Evolutionary conservation across 2,797 vertebrate species (phyloP), one percentile per base, ranked within the genome.

Genomic region (Allobates femoralis): DNA sequence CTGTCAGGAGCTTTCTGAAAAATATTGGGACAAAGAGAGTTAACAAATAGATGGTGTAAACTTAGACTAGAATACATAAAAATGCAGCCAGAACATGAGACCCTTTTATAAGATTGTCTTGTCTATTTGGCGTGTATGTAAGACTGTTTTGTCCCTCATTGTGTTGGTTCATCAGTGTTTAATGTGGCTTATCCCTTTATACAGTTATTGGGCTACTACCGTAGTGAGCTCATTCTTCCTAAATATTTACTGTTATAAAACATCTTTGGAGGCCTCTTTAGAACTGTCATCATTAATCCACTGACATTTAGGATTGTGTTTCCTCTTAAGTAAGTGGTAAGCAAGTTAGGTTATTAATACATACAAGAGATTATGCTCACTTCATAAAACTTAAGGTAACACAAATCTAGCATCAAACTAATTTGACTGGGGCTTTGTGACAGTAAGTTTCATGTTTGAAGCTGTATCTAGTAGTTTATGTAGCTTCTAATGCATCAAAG

Each of bases 281-380:
- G 37, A 71, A 53, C 58, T 60, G 67, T 56, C 66, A 66, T 71
- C 71, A 62, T 60, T 74, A 87, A 87, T 87, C 56, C 75, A 74
- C 26, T 87, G 76, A 66, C 86, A 80, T 87, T 80, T 80, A 74
- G 81, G 41, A 23, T 79, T 64, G 56, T 50, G 67, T 87, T 84
- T 79, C 81, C 28, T 79, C 18, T 79, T 73, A 60, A 60, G 73
- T 79, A n/a, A 83, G 75, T 41, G 66, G 41, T 87, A 84, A 79
- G 85, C 79, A 64, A 71, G 34, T 58, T 30, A 67, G 46, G 62
- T 83, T 87, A 83, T 87, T 80, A 84, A 83, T 87, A 80, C 67
- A 58, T 74, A 37, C 41, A 32, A 3, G 7, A 78, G 34, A 62
- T 78, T 58, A 23, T 56, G 60, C 15, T 82, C 79, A 67, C 85